A percentile compares a stretch with the other conserved stretches of the same genome.
Conservation (phyloP, 2,113 vertebrate species). For the Tor tambroides region DNA sequence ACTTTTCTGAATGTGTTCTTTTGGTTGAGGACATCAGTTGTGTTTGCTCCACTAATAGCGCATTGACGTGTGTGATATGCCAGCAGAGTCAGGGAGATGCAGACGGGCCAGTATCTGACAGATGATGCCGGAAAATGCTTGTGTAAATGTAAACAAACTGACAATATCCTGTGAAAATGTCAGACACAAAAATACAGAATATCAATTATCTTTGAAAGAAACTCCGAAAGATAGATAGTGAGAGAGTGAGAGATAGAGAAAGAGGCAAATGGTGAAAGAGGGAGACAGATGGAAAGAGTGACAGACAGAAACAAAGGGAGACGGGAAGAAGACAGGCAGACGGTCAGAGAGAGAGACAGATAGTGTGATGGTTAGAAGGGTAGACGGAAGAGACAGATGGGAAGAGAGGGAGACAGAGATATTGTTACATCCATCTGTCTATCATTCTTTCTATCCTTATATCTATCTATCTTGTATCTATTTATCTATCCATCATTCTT, state of each 20-base stretch:
- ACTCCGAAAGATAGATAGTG: neutral
- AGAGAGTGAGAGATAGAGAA: neutral
- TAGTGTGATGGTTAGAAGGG: neutral
- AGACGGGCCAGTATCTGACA: neutral
- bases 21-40: neutral
- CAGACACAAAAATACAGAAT: conserved; percentile 29
- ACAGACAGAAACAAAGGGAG: neutral
- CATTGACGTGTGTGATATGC: neutral
- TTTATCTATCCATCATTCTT: neutral
- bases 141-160: conserved; percentile 28
- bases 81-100: neutral
- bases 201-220: conserved; percentile 17
- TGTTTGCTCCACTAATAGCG: conserved; percentile 8
- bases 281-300: neutral
- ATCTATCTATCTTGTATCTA: neutral
- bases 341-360: neutral
- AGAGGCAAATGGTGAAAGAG: neutral
- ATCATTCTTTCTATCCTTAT: neutral
- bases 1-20: neutral
- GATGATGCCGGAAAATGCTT: neutral
- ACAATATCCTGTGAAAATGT: conserved; percentile 24
- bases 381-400: neutral
- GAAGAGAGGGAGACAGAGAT: neutral
- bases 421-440: neutral
- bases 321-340: neutral